These are phyloP conservation scores for Mesopsocus fuscifrons DNA, from an alignment of 2,888 invertebrate genomes.

Conservation along the genomic window DNA sequence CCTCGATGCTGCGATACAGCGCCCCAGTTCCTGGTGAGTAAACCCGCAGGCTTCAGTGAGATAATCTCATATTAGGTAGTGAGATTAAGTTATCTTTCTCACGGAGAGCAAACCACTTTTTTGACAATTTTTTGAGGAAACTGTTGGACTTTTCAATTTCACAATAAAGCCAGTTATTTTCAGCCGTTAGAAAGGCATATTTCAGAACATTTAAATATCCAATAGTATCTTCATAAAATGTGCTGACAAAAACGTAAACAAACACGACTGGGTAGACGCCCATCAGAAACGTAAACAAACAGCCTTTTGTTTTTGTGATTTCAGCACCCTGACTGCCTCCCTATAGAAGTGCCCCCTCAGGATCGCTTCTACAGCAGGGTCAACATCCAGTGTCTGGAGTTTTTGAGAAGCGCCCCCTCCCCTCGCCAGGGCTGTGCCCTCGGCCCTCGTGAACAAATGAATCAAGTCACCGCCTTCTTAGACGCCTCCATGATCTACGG, in stretches of 20 bases:
- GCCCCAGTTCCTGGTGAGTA: constrained; percentile 37
- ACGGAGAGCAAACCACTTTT: too few species aligned
- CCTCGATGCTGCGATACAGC: constrained; percentile 54
- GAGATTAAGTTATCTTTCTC: too few species aligned
- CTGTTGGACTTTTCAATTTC: too few species aligned
- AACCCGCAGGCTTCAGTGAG: neutral
- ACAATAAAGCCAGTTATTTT: too few species aligned
- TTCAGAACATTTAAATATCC: too few species aligned
- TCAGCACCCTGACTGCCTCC: constrained; percentile 71
- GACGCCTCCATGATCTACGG: constrained; percentile 72
- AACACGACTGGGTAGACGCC: too few species aligned
- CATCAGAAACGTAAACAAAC: too few species aligned
- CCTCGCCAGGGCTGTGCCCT: constrained; percentile 60
- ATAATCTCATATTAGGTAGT: neutral
- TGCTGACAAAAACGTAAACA: too few species aligned
- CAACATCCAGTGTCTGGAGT: constrained; percentile 60
- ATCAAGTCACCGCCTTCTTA: constrained; percentile 63
- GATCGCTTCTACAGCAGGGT: constrained; percentile 55
- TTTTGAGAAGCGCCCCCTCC: constrained; percentile 62
- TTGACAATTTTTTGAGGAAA: too few species aligned
- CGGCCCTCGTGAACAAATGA: constrained; percentile 69
- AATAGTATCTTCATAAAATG: too few species aligned
- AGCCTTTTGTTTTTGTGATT: too few species aligned
- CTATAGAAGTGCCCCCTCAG: constrained; percentile 49
- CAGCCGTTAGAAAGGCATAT: too few species aligned